Percentiles rank a stretch among this genome's conserved stretches.
Evolutionary conservation across 2,888 invertebrate genomes (phyloP).

Genomic region (Ernsta delagoae): DNA sequence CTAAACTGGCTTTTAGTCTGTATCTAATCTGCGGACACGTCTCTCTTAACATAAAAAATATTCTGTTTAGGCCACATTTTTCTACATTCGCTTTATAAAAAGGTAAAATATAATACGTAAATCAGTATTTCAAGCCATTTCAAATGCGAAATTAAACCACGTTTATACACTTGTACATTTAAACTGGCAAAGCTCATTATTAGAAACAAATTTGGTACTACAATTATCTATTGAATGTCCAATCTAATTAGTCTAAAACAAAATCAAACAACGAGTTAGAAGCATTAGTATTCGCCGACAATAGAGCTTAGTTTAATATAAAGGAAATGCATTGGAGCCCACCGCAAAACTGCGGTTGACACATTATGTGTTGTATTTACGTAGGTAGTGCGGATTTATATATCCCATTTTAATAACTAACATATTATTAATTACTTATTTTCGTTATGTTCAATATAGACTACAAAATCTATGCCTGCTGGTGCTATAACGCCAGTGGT

Average conservation of each 20-base stretch:
- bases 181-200: not conserved
- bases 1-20: too few species aligned
- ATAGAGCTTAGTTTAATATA: constrained; percentile 60
- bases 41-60: too few species aligned
- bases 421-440: not conserved
- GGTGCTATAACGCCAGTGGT: too few species aligned
- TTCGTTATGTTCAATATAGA: too few species aligned
- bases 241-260: constrained; percentile 44
- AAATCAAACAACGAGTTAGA: constrained; percentile 43
- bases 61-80: too few species aligned
- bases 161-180: too few species aligned
- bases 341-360: constrained; percentile 61
- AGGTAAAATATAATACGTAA: too few species aligned
- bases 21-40: too few species aligned
- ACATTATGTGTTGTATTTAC: constrained; percentile 45
- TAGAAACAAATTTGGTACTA: not conserved
- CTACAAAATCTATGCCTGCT: too few species aligned
- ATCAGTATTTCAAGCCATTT: too few species aligned
- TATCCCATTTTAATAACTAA: constrained; percentile 43
- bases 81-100: too few species aligned
- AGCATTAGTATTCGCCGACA: constrained; percentile 46
- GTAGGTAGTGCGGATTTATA: constrained; percentile 41
- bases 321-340: constrained; percentile 60
- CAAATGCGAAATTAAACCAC: too few species aligned
- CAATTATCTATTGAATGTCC: constrained; percentile 2